Evolutionary conservation across 2,888 invertebrate species (phyloP).

Genomic region (Cephus pulcher): DNA sequence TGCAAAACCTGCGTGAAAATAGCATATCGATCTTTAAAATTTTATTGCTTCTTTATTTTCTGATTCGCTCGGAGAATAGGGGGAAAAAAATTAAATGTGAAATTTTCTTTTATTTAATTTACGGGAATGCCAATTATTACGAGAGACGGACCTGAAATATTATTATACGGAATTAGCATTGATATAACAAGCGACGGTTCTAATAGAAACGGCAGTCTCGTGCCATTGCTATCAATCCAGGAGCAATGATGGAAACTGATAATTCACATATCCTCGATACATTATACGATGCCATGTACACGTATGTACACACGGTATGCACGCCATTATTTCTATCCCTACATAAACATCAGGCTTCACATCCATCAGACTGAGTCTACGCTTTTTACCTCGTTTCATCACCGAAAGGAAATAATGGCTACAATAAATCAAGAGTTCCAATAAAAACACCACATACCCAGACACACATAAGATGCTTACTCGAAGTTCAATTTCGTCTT

Average conservation of each 20-base stretch:
- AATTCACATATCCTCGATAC: neutral
- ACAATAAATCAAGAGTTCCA: neutral
- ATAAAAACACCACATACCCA: neutral
- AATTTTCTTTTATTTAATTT: conserved; percentile 8
- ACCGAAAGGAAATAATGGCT: neutral
- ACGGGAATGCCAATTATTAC: neutral
- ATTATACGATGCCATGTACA: neutral
- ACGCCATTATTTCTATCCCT: neutral
- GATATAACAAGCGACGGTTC: conserved; percentile 30
- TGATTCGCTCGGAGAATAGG: neutral
- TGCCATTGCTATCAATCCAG: neutral
- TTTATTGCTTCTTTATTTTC: neutral
- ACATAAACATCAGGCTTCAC: neutral
- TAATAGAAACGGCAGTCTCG: conserved; percentile 30
- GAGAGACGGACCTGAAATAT: conserved; percentile 24
- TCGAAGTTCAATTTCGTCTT: neutral
- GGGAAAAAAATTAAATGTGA: neutral
- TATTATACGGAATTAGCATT: conserved; percentile 36
- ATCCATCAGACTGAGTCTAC: neutral
- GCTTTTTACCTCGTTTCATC: neutral
- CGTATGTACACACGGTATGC: neutral
- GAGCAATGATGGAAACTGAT: neutral
- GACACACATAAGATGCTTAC: neutral
- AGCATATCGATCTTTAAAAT: neutral
- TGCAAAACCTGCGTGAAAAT: neutral